These are phyloP conservation scores for Procavia capensis DNA, from an alignment of 2,113 vertebrate genomes.

Conservation along the genomic window DNA sequence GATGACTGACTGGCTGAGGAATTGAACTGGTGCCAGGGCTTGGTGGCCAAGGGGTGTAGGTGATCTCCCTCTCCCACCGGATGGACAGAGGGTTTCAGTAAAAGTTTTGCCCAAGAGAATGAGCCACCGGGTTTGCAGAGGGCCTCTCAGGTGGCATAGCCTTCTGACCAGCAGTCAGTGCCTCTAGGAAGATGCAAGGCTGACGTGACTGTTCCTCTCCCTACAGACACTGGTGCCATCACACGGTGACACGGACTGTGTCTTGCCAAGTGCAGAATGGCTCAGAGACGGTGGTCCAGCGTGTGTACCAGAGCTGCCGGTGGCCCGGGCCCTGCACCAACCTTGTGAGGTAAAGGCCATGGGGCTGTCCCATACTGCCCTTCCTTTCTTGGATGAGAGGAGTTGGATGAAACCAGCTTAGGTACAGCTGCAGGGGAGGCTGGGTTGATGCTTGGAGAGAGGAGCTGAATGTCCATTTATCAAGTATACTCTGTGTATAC, in stretches of 20 bases:
- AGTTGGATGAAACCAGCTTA: neutral
- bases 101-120: neutral
- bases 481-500: neutral
- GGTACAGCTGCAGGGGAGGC: neutral
- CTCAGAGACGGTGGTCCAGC: conserved; percentile 94
- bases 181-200: neutral
- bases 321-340: conserved; percentile 97
- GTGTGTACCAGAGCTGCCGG: conserved; percentile 95
- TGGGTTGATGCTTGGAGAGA: neutral
- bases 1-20: neutral
- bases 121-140: neutral
- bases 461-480: neutral
- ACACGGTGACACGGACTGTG: conserved; percentile 93
- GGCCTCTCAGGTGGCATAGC: fast-evolving
- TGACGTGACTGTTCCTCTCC: conserved; percentile 65
- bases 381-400: neutral
- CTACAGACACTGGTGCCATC: conserved; percentile 96
- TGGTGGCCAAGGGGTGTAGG: neutral
- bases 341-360: conserved; percentile 93
- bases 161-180: neutral
- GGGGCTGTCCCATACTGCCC: neutral
- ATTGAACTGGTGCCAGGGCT: neutral
- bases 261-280: conserved; percentile 97
- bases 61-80: neutral
- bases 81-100: neutral